A percentile compares a stretch with the other conserved stretches of the same genome.
Evolutionary conservation across 37 sponge, comb jelly and placozoan species (phyloP).

Genomic region (Bolinopsis microptera): DNA sequence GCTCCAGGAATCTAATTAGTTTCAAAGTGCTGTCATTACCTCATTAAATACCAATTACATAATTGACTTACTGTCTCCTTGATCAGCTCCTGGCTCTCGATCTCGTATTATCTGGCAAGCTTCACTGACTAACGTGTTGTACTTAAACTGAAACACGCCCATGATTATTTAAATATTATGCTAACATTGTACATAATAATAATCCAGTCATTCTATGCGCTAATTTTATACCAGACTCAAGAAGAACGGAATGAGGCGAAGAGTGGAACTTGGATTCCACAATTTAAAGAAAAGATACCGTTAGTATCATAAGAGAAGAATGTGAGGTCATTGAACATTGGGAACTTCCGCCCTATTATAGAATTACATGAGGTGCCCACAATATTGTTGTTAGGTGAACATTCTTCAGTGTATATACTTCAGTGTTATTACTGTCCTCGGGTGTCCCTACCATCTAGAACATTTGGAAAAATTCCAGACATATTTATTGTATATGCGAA

Average conservation of each 20-base stretch:
- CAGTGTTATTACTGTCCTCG: neutral
- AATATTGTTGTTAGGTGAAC: neutral
- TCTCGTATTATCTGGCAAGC: slow-evolving; percentile 90
- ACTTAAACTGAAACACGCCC: slow-evolving; percentile 79
- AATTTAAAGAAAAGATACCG: neutral
- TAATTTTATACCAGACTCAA: neutral
- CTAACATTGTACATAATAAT: neutral
- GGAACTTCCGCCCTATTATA: neutral
- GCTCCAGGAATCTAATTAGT: neutral
- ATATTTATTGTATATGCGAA: neutral
- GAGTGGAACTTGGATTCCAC: neutral
- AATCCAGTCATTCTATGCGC: neutral
- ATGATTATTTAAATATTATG: neutral
- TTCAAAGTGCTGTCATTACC: neutral
- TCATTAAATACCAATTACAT: neutral
- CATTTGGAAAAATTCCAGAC: neutral
- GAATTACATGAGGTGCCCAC: neutral
- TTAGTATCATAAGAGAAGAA: neutral
- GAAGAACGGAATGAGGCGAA: neutral
- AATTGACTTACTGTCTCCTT: slow-evolving; percentile 77
- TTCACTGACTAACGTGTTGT: slow-evolving; percentile 91
- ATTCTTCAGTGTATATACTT: neutral
- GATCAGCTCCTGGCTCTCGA: slow-evolving; percentile 85
- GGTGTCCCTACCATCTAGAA: neutral
- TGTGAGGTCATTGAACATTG: neutral